Evolutionary conservation across 2,113 vertebrate genomes (phyloP).

Genomic region (Solea senegalensis): DNA sequence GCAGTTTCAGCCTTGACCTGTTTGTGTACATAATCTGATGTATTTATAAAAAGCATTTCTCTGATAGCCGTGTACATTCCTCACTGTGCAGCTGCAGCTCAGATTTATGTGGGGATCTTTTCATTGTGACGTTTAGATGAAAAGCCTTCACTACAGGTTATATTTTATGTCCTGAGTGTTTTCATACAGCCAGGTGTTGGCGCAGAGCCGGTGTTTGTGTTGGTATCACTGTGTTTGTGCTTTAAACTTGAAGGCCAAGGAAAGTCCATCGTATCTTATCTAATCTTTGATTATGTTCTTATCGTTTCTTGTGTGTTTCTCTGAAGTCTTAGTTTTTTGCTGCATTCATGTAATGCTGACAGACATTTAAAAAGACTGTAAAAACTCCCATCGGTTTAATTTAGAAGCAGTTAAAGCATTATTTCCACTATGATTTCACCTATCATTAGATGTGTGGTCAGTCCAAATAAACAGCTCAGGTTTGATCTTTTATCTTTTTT

Average conservation of each 20-base stretch:
- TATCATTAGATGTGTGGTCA: background rate
- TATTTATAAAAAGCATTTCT: slow-evolving; percentile 39
- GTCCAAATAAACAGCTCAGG: background rate
- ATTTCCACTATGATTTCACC: slow-evolving; percentile 6
- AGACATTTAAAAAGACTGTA: background rate
- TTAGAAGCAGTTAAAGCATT: background rate
- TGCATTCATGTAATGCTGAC: background rate
- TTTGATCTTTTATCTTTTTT: background rate
- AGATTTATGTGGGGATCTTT: slow-evolving; percentile 43
- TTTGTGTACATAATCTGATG: slow-evolving; percentile 47
- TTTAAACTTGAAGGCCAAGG: slow-evolving; percentile 2
- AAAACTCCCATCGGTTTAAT: background rate
- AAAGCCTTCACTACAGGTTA: slow-evolving; percentile 25
- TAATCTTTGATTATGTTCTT: background rate
- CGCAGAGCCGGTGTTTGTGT: slow-evolving; percentile 17
- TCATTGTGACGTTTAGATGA: slow-evolving; percentile 42
- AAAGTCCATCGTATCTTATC: background rate
- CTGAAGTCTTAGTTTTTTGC: background rate
- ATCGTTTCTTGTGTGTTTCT: slow-evolving; percentile 13
- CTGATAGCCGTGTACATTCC: slow-evolving; percentile 38
- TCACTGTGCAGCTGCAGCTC: slow-evolving; percentile 5
- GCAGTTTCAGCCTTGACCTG: slow-evolving; percentile 38
- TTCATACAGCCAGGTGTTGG: slow-evolving; percentile 9
- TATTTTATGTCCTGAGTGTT: slow-evolving; percentile 17
- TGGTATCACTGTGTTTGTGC: slow-evolving; percentile 9